Conservation (phyloP, 2,113 vertebrate genomes). For the Puntigrus tetrazona region DNA sequence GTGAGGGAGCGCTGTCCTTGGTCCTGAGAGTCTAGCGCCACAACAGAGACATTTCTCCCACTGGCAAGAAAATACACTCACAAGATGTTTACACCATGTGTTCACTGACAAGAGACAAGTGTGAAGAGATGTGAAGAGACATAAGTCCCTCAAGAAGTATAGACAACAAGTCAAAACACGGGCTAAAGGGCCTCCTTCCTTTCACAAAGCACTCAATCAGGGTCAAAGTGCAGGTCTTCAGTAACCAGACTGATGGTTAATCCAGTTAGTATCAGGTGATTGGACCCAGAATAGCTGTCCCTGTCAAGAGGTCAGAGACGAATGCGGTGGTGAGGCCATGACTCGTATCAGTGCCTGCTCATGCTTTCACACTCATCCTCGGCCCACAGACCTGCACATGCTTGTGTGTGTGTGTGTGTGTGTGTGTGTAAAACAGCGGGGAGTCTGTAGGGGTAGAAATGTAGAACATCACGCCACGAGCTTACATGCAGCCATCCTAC, state of each 20-base stretch:
- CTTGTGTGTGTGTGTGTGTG: background rate
- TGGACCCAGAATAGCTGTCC: slow-evolving; percentile 3
- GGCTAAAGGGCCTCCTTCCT: background rate
- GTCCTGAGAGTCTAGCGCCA: slow-evolving; percentile 27
- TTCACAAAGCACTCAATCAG: background rate
- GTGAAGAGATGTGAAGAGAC: slow-evolving; percentile 18
- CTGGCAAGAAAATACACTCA: background rate
- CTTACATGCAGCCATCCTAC: slow-evolving; percentile 21
- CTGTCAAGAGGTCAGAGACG: background rate
- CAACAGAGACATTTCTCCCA: background rate
- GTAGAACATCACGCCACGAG: slow-evolving; percentile 11
- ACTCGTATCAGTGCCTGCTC: slow-evolving; percentile 19
- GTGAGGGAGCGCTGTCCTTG: slow-evolving; percentile 44
- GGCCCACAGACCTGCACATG: slow-evolving; percentile 48
- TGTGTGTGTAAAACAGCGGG: slow-evolving; percentile 7
- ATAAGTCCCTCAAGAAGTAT: background rate
- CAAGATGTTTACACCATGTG: slow-evolving; percentile 19
- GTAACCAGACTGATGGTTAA: background rate
- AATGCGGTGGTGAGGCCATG: background rate
- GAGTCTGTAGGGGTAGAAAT: background rate
- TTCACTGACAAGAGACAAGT: background rate
- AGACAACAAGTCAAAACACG: slow-evolving; percentile 8
- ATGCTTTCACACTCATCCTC: slow-evolving; percentile 31
- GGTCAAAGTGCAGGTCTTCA: slow-evolving; percentile 3
- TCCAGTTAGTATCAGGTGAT: slow-evolving; percentile 24